Conservation (phyloP, 2,113 vertebrate genomes). For the Hymenochirus boettgeri region DNA sequence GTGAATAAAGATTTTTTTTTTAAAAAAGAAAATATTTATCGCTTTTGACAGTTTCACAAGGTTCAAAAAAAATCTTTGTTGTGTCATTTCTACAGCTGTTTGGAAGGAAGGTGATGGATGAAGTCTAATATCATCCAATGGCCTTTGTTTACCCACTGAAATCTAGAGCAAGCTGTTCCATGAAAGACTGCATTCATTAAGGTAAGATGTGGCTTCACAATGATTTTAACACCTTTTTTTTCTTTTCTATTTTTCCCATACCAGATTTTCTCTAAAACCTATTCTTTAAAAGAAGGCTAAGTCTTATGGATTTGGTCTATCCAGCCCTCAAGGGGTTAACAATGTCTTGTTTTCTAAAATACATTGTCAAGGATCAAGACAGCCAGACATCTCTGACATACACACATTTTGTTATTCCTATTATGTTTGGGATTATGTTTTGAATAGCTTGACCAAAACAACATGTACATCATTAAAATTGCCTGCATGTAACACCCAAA, state of each 20-base stretch:
- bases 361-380: slow-evolving; percentile 40
- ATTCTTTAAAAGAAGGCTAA: too few species aligned
- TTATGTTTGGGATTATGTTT: slow-evolving; percentile 25
- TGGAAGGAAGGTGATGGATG: slow-evolving; percentile 63
- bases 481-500: background rate
- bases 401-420: slow-evolving; percentile 45
- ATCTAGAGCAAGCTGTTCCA: too few species aligned
- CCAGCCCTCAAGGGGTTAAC: slow-evolving; percentile 22
- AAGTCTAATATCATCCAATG: slow-evolving; percentile 63
- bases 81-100: slow-evolving; percentile 73
- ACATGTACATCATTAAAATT: background rate
- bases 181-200: slow-evolving; percentile 79
- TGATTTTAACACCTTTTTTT: slow-evolving; percentile 68
- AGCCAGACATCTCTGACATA: slow-evolving; percentile 20
- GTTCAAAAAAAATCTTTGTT: slow-evolving; percentile 77
- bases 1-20: slow-evolving; percentile 77
- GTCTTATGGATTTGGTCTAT: background rate
- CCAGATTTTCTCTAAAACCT: slow-evolving; percentile 21
- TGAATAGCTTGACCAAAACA: slow-evolving; percentile 6
- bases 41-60: slow-evolving; percentile 84
- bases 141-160: slow-evolving; percentile 67
- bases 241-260: slow-evolving; percentile 8
- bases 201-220: slow-evolving; percentile 65
- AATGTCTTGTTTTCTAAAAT: slow-evolving; percentile 33
- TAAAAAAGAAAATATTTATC: slow-evolving; percentile 87